These are phyloP conservation scores for Drosophila prosaltans DNA, from an alignment of 1,140 invertebrate genomes.

Conservation along the genomic window DNA sequence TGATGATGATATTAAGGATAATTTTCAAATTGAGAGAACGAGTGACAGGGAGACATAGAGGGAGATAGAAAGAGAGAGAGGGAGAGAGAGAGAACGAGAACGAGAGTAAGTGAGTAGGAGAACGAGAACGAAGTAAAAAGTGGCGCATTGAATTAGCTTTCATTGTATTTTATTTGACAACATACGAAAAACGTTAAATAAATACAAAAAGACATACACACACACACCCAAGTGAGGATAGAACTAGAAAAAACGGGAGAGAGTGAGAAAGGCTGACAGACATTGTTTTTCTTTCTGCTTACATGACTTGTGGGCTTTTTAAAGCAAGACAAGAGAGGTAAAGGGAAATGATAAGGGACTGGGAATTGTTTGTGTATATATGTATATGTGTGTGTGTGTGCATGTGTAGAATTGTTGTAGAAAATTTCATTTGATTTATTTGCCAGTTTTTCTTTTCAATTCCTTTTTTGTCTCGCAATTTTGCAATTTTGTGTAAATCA, in stretches of 20 bases:
- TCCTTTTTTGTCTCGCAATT: constrained; percentile 35
- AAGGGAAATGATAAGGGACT: not conserved
- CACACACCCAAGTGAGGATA: not conserved
- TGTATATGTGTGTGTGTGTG: not conserved
- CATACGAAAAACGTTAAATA: constrained; percentile 68
- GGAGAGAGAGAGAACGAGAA: not conserved
- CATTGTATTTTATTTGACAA: constrained; percentile 70
- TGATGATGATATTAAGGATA: constrained; percentile 55
- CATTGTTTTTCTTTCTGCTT: constrained; percentile 47
- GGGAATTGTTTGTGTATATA: not conserved
- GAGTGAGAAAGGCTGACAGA: constrained; percentile 10
- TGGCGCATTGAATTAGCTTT: constrained; percentile 60
- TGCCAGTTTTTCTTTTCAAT: constrained; percentile 70
- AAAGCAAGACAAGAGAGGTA: not conserved
- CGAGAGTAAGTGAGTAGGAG: not conserved
- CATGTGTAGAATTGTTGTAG: constrained; percentile 50
- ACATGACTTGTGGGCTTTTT: constrained; percentile 40
- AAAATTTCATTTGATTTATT: constrained; percentile 79
- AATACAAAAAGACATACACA: constrained; percentile 49
- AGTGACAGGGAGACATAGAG: not conserved
- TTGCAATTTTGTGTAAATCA: constrained; percentile 59
- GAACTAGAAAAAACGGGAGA: constrained; percentile 12
- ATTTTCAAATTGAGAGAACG: constrained; percentile 21
- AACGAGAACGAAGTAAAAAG: constrained; percentile 10
- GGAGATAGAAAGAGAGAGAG: not conserved